Conservation (phyloP, 1,140 invertebrate species). For the Pseudomyrmex cubaensis region DNA sequence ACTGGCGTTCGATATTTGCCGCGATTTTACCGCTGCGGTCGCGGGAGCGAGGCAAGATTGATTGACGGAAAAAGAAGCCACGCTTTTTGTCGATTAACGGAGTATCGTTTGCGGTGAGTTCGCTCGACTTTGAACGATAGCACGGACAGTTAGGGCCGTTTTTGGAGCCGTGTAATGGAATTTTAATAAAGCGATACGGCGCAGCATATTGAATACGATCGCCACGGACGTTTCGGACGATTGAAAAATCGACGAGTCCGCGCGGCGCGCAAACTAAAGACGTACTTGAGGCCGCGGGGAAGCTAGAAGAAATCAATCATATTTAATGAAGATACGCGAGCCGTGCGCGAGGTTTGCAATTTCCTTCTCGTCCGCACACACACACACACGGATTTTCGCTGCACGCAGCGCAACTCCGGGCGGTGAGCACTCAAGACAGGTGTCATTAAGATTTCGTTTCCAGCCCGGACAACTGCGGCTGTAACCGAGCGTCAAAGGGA, state of each 20-base stretch:
- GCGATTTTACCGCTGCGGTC: not conserved
- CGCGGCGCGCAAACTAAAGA: slow-evolving; percentile 11
- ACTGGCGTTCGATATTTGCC: slow-evolving; percentile 29
- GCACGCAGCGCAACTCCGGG: slow-evolving; percentile 50
- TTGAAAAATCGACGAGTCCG: slow-evolving; percentile 45
- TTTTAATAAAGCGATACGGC: slow-evolving; percentile 63
- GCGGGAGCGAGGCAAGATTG: slow-evolving; percentile 36
- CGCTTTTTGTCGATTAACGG: slow-evolving; percentile 48
- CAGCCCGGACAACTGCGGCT: slow-evolving; percentile 51
- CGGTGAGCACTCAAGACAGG: slow-evolving; percentile 62
- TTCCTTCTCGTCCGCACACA: slow-evolving; percentile 11
- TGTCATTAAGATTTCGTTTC: slow-evolving; percentile 75
- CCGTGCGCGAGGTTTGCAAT: slow-evolving; percentile 48
- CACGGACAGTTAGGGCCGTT: slow-evolving; percentile 38
- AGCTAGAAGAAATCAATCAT: slow-evolving; percentile 48
- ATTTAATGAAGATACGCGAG: slow-evolving; percentile 58
- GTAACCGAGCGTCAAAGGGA: slow-evolving; percentile 55
- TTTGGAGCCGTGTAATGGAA: slow-evolving; percentile 48
- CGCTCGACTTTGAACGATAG: slow-evolving; percentile 45
- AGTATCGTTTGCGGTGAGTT: slow-evolving; percentile 25
- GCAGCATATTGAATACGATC: slow-evolving; percentile 57
- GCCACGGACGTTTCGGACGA: slow-evolving; percentile 22
- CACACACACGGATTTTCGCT: slow-evolving; percentile 56
- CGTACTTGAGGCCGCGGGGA: slow-evolving; percentile 23
- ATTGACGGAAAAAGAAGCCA: slow-evolving; percentile 47